These are phyloP conservation scores for Lemur catta DNA, from an alignment of 2,797 vertebrate species.

Conservation along the genomic window DNA sequence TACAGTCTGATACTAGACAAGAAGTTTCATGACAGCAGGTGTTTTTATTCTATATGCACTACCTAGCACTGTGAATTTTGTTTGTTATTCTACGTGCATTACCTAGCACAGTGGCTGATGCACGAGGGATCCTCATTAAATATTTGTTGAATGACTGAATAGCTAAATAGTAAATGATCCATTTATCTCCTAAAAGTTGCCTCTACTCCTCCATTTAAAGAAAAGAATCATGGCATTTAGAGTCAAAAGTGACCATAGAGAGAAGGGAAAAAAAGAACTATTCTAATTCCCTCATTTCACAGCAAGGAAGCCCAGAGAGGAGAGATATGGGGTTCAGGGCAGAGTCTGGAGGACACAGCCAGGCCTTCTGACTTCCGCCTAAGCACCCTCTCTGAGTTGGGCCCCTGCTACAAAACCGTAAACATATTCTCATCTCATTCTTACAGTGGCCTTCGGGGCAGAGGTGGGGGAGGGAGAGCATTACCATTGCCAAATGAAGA, in stretches of 20 bases:
- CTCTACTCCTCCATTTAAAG: not conserved
- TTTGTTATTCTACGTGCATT: not conserved
- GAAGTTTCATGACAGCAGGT: not conserved
- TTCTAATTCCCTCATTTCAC: not conserved
- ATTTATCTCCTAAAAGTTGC: not conserved
- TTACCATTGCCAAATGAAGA: not conserved
- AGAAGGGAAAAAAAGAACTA: not conserved
- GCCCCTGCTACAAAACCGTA: not conserved
- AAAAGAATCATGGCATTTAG: not conserved
- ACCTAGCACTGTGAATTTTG: not conserved
- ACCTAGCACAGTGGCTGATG: not conserved
- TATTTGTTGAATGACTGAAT: not conserved
- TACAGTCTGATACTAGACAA: not conserved
- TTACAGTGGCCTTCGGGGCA: not conserved
- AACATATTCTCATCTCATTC: not conserved
- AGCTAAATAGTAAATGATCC: slow-evolving; percentile 3
- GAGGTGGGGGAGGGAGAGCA: not conserved
- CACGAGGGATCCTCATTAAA: not conserved
- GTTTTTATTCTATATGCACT: not conserved
- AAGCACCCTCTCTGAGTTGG: not conserved
- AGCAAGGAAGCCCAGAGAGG: not conserved
- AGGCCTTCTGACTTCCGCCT: not conserved
- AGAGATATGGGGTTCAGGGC: not conserved
- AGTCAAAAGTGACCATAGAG: not conserved
- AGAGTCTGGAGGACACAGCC: not conserved